phyloP scores from a whole-genome alignment of 53 echinoderm and acorn worm genomes.

The Stichopus horrens region DNA sequence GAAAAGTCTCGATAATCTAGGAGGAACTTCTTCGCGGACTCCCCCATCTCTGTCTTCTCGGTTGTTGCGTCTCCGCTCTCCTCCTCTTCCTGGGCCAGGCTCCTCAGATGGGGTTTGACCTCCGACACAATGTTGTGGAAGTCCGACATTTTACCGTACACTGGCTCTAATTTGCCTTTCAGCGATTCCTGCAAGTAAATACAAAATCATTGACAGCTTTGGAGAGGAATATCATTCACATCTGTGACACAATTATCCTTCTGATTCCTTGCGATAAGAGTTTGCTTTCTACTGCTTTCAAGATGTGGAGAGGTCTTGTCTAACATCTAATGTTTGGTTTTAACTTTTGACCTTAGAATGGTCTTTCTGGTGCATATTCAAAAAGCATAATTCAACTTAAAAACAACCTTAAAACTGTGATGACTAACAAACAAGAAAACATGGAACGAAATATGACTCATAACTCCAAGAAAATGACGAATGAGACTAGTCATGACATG shows the following conservation, averaged over 20 bases:
- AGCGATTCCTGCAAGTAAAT: slow-evolving; percentile 65
- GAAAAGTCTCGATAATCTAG: slow-evolving; percentile 81
- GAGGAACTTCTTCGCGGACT: slow-evolving; percentile 75
- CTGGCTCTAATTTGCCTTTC: slow-evolving; percentile 68
- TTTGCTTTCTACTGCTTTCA: too few relatives aligned
- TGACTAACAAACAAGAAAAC: too few relatives aligned
- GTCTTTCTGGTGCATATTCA: too few relatives aligned
- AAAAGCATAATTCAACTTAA: too few relatives aligned
- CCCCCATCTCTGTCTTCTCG: slow-evolving; percentile 25
- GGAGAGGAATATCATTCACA: background rate
- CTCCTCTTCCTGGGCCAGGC: slow-evolving; percentile 84
- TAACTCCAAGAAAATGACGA: too few relatives aligned
- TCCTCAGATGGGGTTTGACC: slow-evolving; percentile 81
- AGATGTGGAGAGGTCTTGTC: too few relatives aligned
- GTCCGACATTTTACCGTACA: slow-evolving; percentile 65
- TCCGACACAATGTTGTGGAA: slow-evolving; percentile 92
- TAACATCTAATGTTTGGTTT: too few relatives aligned
- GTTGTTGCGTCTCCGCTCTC: slow-evolving; percentile 54
- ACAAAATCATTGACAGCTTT: background rate
- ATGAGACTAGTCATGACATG: too few relatives aligned
- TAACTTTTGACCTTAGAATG: too few relatives aligned
- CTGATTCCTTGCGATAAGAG: too few relatives aligned
- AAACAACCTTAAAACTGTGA: too few relatives aligned
- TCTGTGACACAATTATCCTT: background rate
- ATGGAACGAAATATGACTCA: too few relatives aligned